A percentile compares a stretch with the other conserved stretches of the same genome.
Conservation (phyloP, 2,113 vertebrate species). For the Opisthocomus hoazin region DNA sequence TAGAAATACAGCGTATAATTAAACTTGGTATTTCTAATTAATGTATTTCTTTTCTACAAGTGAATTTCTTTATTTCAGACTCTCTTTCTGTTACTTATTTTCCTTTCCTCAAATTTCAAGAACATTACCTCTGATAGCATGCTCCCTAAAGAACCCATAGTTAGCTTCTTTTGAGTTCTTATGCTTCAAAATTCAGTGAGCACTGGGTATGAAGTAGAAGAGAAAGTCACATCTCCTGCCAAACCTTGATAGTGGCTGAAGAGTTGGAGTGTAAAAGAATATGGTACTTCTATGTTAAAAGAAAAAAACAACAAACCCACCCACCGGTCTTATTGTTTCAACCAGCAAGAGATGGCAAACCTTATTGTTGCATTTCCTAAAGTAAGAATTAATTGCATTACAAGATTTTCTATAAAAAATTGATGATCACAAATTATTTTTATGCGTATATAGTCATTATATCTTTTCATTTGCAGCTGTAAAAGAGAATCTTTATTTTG, state of each 20-base stretch:
- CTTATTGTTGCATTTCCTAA: background rate
- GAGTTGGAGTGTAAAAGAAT: background rate
- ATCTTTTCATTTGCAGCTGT: constrained; percentile 64
- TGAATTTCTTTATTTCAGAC: background rate
- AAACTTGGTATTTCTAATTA: background rate
- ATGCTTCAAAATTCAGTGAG: background rate
- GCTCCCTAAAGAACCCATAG: background rate
- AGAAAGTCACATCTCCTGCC: background rate
- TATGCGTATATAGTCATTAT: background rate
- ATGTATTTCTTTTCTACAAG: background rate
- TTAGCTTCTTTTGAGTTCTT: background rate
- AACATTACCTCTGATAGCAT: background rate
- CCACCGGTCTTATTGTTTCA: background rate
- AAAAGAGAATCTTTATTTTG: constrained; percentile 77
- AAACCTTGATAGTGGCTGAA: background rate
- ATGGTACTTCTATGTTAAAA: background rate
- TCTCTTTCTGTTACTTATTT: background rate
- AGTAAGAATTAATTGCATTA: background rate
- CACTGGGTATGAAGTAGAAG: background rate
- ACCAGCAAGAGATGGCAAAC: background rate
- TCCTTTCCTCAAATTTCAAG: background rate
- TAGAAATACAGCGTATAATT: background rate
- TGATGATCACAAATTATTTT: background rate
- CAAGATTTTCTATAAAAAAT: background rate
- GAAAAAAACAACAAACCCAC: too few relatives aligned